These are phyloP conservation scores for Platysternon megacephalum DNA, from an alignment of 2,113 vertebrate genomes.

Conservation along the genomic window DNA sequence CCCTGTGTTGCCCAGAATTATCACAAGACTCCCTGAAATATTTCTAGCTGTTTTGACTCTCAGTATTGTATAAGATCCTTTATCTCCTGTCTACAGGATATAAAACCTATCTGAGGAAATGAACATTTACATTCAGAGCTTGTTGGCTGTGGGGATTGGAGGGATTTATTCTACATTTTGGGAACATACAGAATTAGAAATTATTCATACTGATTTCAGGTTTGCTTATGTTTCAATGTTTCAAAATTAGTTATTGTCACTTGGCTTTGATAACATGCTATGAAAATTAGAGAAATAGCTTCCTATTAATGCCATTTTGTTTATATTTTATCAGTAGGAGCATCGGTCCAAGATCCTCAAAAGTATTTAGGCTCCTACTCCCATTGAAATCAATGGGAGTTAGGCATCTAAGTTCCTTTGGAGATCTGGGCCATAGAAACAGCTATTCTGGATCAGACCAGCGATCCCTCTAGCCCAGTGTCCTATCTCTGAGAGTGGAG, in stretches of 20 bases:
- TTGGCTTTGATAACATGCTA: not conserved
- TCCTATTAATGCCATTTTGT: not conserved
- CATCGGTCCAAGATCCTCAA: not conserved
- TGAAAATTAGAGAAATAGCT: not conserved
- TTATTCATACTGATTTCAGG: not conserved
- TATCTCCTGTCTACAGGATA: not conserved
- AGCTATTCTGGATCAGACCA: not conserved
- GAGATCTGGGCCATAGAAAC: not conserved
- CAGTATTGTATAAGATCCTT: not conserved
- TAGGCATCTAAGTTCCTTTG: not conserved
- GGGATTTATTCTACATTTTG: slow-evolving; percentile 5
- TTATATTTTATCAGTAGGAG: not conserved
- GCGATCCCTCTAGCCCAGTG: not conserved
- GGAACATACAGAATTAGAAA: not conserved
- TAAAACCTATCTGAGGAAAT: not conserved
- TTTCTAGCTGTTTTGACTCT: slow-evolving; percentile 8
- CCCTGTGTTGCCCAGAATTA: not conserved
- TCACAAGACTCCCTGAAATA: not conserved
- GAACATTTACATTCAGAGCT: not conserved
- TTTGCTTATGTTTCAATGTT: not conserved
- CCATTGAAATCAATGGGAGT: not conserved
- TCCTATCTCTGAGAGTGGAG: not conserved
- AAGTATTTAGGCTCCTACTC: not conserved
- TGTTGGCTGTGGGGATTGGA: fast-evolving
- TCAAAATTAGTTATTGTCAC: not conserved